Percentiles rank a stretch among this genome's conserved stretches.
Conservation (phyloP, 2,797 vertebrate species). For the Thunnus albacares region DNA sequence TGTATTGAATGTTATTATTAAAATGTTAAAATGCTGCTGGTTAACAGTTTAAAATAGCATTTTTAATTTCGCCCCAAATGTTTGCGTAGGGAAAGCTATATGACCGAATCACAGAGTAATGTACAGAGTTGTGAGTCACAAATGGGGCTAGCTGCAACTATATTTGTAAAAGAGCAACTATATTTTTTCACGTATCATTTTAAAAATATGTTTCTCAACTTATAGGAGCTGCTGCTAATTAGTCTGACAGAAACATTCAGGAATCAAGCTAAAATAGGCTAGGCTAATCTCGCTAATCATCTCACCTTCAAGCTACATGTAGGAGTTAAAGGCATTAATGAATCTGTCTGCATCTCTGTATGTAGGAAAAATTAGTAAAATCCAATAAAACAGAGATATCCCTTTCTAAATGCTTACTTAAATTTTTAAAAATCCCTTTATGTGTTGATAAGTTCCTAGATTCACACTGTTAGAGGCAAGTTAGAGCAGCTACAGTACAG, state of each 20-base stretch:
- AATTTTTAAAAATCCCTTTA: slow-evolving; percentile 31
- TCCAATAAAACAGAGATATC: neutral
- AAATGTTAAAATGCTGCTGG: no score
- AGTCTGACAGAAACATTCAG: neutral
- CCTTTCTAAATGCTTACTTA: neutral
- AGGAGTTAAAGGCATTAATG: neutral
- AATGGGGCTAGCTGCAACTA: neutral
- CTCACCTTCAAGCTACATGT: slow-evolving; percentile 29
- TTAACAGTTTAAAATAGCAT: no score
- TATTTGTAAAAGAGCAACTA: slow-evolving; percentile 9
- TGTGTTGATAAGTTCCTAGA: slow-evolving; percentile 23
- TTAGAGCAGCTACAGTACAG: slow-evolving; percentile 45
- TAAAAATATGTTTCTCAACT: neutral
- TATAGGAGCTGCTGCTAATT: neutral
- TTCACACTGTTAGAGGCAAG: slow-evolving; percentile 36
- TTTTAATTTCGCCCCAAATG: no score
- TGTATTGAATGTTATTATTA: no score
- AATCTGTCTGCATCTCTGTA: slow-evolving; percentile 8
- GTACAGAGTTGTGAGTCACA: no score
- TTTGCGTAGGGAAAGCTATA: no score
- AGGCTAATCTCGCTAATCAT: slow-evolving; percentile 22
- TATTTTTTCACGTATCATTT: neutral
- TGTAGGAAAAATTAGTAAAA: neutral
- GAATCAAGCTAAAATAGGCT: slow-evolving; percentile 2
- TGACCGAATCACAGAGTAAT: no score